A percentile compares a stretch with the other conserved stretches of the same genome.
phyloP scores from a whole-genome alignment of 1,140 invertebrate species.

The Bombus affinis region DNA sequence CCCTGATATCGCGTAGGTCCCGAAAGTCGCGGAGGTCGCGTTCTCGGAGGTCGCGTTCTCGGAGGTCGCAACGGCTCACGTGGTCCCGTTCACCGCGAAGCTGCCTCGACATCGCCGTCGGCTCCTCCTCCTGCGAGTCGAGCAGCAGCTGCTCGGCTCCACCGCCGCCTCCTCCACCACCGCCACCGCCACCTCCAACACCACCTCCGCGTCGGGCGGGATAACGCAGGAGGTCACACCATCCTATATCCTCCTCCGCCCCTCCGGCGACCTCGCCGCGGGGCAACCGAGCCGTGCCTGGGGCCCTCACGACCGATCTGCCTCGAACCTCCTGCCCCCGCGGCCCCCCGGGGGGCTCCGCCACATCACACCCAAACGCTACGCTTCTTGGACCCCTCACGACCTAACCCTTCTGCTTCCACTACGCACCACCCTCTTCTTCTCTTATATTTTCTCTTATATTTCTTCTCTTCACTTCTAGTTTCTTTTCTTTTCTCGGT shows the following conservation, averaged over 20 bases:
- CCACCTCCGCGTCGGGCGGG: slow-evolving; percentile 74
- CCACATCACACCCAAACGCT: slow-evolving; percentile 78
- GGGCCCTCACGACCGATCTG: slow-evolving; percentile 75
- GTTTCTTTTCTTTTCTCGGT: background rate
- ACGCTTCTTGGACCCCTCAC: slow-evolving; percentile 70
- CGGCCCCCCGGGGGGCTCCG: slow-evolving; percentile 75
- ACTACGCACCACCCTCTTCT: background rate
- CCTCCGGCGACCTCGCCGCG: slow-evolving; percentile 71
- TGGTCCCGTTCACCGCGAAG: slow-evolving; percentile 73
- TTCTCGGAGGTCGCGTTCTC: slow-evolving; percentile 19
- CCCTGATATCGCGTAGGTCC: slow-evolving; percentile 64
- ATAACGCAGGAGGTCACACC: slow-evolving; percentile 79
- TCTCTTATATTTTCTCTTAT: too few species aligned
- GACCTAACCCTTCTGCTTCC: slow-evolving; percentile 61
- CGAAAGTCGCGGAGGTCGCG: slow-evolving; percentile 68
- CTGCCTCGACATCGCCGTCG: slow-evolving; percentile 77
- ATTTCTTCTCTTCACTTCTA: background rate
- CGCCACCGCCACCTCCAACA: slow-evolving; percentile 66
- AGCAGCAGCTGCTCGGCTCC: slow-evolving; percentile 79
- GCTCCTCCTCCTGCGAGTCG: slow-evolving; percentile 79
- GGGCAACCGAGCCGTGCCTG: slow-evolving; percentile 74
- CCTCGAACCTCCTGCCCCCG: slow-evolving; percentile 75
- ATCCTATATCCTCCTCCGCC: slow-evolving; percentile 78
- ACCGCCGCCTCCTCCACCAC: slow-evolving; percentile 56
- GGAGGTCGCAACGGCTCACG: slow-evolving; percentile 63